A percentile compares a stretch with the other conserved stretches of the same genome.
These are phyloP conservation scores for Ferrisia virgata DNA, from an alignment of 2,888 invertebrate species.

Conservation along the genomic window DNA sequence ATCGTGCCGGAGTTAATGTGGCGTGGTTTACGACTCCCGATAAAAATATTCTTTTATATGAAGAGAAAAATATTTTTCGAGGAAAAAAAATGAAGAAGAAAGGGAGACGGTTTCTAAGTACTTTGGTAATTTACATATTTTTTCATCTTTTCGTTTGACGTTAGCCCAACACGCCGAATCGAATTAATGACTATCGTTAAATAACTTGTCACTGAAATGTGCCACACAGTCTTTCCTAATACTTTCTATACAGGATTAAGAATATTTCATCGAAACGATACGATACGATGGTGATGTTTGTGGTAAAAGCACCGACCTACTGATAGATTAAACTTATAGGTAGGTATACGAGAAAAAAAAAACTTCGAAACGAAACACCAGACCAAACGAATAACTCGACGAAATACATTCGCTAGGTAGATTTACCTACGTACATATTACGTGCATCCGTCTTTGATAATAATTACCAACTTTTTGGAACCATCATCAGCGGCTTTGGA, in stretches of 20 bases:
- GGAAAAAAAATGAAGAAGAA: not conserved
- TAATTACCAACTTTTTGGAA: not conserved
- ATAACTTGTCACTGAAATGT: slow-evolving; percentile 12
- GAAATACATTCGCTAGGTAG: too few species aligned
- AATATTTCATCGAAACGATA: not conserved
- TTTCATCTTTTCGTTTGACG: not conserved
- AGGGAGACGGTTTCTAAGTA: slow-evolving; percentile 11
- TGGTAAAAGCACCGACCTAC: too few species aligned
- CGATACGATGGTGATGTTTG: too few species aligned
- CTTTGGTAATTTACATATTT: slow-evolving; percentile 30
- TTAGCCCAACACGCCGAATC: not conserved
- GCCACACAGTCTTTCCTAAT: not conserved
- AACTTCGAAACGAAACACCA: too few species aligned
- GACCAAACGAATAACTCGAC: too few species aligned
- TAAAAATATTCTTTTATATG: slow-evolving; percentile 18
- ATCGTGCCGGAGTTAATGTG: slow-evolving; percentile 17
- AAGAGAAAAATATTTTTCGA: not conserved
- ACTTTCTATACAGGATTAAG: not conserved
- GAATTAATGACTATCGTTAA: slow-evolving; percentile 14
- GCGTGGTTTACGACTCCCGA: slow-evolving; percentile 21
- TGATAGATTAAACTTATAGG: too few species aligned
- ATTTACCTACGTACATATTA: too few species aligned
- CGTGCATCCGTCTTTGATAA: too few species aligned
- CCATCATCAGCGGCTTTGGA: not conserved
- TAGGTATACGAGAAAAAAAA: too few species aligned